Percentiles rank a stretch among this genome's conserved stretches.
Conservation (phyloP, 2,113 vertebrate genomes). For the Excalfactoria chinensis region DNA sequence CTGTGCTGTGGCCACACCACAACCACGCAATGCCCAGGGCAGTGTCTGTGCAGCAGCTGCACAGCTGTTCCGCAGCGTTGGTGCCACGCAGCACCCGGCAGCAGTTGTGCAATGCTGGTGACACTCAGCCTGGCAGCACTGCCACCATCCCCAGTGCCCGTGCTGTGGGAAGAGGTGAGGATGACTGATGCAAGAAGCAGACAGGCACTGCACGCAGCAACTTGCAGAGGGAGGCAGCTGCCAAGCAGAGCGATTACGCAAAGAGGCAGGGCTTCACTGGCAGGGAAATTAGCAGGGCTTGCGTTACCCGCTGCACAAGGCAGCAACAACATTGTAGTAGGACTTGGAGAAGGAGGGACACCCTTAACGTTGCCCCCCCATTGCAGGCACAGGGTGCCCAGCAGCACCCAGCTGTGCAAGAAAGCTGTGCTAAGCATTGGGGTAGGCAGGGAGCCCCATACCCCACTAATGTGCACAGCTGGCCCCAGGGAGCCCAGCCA, state of each 20-base stretch:
- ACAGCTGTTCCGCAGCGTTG: fast-evolving
- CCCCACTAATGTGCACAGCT: fast-evolving
- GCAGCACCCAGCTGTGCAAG: fast-evolving
- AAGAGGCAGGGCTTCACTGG: background rate
- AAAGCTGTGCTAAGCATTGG: fast-evolving
- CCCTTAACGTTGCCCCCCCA: background rate
- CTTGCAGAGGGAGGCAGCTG: constrained; percentile 13
- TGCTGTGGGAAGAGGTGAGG: background rate
- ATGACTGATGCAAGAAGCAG: background rate
- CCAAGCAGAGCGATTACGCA: constrained; percentile 14
- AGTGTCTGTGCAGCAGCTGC: fast-evolving
- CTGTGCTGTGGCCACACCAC: background rate
- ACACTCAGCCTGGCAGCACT: background rate
- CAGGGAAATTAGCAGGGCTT: background rate
- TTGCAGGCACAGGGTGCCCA: fast-evolving
- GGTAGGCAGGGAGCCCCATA: background rate
- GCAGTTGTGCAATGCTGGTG: background rate
- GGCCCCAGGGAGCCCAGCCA: fast-evolving
- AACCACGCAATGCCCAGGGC: background rate
- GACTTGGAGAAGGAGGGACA: background rate
- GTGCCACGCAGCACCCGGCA: background rate
- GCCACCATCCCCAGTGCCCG: fast-evolving
- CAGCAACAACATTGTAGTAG: background rate
- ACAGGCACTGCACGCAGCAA: background rate
- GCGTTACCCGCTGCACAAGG: background rate